phyloP scores from a whole-genome alignment of 2,888 invertebrate species.

The Eilema sororculum region DNA sequence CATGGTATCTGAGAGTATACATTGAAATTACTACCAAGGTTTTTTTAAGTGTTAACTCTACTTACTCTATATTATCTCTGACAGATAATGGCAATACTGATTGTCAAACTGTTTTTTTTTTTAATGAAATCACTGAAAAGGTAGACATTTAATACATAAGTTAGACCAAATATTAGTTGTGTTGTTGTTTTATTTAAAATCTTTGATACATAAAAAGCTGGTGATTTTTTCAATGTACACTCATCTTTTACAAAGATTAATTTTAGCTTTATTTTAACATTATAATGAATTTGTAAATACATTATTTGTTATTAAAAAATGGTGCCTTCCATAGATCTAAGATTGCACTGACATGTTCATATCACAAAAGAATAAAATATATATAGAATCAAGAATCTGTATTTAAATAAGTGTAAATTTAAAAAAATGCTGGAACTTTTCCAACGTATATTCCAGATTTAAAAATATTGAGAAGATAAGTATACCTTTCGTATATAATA shows the following conservation, averaged over 20 bases:
- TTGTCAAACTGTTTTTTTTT: not conserved
- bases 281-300: constrained; percentile 52
- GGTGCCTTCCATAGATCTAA: constrained; percentile 74
- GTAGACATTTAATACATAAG: too few relatives aligned
- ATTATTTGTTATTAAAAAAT: constrained; percentile 50
- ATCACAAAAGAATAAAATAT: constrained; percentile 8
- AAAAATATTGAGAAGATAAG: constrained; percentile 1
- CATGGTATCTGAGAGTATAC: constrained; percentile 11
- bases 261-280: constrained; percentile 21
- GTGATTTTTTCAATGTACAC: constrained; percentile 2
- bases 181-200: too few relatives aligned
- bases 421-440: not conserved
- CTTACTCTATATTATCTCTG: not conserved
- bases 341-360: constrained; percentile 58
- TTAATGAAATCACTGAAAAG: not conserved
- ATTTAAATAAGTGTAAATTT: constrained; percentile 2
- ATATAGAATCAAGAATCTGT: not conserved
- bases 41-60: not conserved
- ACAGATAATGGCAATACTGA: not conserved
- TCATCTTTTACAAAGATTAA: constrained; percentile 28
- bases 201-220: not conserved
- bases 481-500: not conserved
- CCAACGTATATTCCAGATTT: not conserved
- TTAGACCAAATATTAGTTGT: too few relatives aligned
- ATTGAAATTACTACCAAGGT: constrained; percentile 22